Conservation (phyloP, 2,797 vertebrate genomes). For the Cygnus olor region DNA sequence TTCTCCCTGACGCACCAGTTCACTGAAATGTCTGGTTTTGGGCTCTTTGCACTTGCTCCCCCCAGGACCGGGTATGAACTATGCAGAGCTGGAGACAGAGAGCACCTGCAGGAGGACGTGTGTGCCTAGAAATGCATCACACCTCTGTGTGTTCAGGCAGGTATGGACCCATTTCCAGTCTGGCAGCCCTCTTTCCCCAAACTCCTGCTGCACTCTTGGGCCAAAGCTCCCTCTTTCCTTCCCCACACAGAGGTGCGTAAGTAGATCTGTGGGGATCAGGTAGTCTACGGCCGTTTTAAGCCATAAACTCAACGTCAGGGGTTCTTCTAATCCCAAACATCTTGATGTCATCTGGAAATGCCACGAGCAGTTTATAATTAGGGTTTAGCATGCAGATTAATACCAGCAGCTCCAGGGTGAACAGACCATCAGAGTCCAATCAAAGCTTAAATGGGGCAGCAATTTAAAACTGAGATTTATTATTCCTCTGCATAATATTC, state of each 20-base stretch:
- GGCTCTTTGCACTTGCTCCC: not conserved
- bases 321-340: conserved; percentile 81
- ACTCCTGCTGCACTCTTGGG: not conserved
- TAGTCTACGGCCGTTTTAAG: conserved; percentile 68
- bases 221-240: not conserved
- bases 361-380: conserved; percentile 79
- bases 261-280: conserved; percentile 27
- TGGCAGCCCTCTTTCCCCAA: not conserved
- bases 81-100: not conserved
- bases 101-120: not conserved
- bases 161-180: not conserved
- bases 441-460: conserved; percentile 68
- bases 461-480: conserved; percentile 71
- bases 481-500: conserved; percentile 55
- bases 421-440: conserved; percentile 70
- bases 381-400: conserved; percentile 70
- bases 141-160: not conserved
- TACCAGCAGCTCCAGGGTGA: conserved; percentile 63
- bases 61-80: not conserved
- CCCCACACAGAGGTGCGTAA: not conserved
- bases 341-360: conserved; percentile 80
- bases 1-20: not conserved
- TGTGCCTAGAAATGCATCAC: too few species aligned
- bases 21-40: not conserved
- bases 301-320: conserved; percentile 66